Base-by-base conservation (phyloP, 2,113 vertebrate species). In the Hemiprocne comata region DNA sequence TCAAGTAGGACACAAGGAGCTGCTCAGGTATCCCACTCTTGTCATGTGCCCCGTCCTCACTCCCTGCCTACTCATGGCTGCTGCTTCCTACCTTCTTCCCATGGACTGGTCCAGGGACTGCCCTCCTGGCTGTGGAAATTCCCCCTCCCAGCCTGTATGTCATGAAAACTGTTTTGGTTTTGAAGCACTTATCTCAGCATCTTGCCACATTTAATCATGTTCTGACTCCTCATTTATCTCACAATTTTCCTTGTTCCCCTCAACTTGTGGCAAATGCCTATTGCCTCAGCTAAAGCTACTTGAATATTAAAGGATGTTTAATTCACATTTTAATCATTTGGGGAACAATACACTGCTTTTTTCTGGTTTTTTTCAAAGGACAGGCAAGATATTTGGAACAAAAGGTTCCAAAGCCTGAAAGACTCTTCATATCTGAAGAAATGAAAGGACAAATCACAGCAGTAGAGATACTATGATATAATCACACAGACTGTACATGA, bases 161-260 rank as follows among this genome's bases (percentile, higher is more conserved):
- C 3, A 0, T 3, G 29, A 88, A 66, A 65, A 6, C 5, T 19
- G 6, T 6, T 40, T 29, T 9, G 1, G 34, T 1, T 3, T 19
- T 4, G 20, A 71, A 17, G 57, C 14, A 12, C 15, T 42, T 34
- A 20, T 44, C 66, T 69, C 50, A 42, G 26, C 36, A 58, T 17
- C 66, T 70, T 5, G 2, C 15, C 40, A 29, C 40, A 26, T 90
- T 62, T 62, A 55, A 53, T 62, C 20, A 8, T 12, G 18, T 71
- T 87, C 87, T 46, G 23, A 40, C 23, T 85, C 42, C 44, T 74
- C 28, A 44, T 54, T 64, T 55, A 17, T 44, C 44, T 88, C 2
- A 0, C 26, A 21, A 18, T 20, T 75, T 48, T n/a, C 11, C n/a
- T 36, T 71, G 38, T 55, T 76, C 28, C 34, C 13, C n/a, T n/a